Conservation (phyloP, 2,797 vertebrate genomes). For the Melanotaenia parkinsoni region DNA sequence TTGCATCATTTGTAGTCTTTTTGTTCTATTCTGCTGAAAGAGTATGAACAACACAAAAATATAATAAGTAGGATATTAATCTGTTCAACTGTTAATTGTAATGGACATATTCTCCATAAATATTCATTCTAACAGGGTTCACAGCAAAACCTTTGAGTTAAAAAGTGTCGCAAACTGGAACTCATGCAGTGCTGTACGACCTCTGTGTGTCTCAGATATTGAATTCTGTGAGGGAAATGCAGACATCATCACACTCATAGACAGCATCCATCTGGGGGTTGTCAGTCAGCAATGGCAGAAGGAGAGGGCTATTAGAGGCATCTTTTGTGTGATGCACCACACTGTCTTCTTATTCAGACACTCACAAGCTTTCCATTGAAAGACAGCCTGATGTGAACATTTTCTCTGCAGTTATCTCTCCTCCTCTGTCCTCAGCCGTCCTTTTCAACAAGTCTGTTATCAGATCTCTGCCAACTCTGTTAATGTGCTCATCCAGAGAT, state of each 20-base stretch:
- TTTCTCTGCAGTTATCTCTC: background rate
- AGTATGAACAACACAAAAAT: background rate
- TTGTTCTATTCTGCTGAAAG: background rate
- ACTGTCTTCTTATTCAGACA: background rate
- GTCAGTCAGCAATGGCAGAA: background rate
- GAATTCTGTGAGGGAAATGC: background rate
- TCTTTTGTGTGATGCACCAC: background rate
- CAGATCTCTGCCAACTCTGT: background rate
- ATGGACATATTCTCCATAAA: background rate
- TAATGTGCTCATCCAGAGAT: background rate
- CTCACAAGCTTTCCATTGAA: background rate
- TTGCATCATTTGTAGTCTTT: background rate
- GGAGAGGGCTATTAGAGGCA: background rate
- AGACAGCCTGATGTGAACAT: background rate
- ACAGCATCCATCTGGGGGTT: background rate
- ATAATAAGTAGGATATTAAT: background rate
- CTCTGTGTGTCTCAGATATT: background rate
- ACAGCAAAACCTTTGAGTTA: background rate
- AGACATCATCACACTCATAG: background rate
- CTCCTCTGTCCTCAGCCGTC: background rate
- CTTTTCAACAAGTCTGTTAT: background rate
- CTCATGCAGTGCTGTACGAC: background rate
- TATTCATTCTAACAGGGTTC: background rate
- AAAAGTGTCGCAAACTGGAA: background rate
- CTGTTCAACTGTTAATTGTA: background rate